Base-by-base conservation (phyloP, 2,888 invertebrate species). In the Cabera pusaria region DNA sequence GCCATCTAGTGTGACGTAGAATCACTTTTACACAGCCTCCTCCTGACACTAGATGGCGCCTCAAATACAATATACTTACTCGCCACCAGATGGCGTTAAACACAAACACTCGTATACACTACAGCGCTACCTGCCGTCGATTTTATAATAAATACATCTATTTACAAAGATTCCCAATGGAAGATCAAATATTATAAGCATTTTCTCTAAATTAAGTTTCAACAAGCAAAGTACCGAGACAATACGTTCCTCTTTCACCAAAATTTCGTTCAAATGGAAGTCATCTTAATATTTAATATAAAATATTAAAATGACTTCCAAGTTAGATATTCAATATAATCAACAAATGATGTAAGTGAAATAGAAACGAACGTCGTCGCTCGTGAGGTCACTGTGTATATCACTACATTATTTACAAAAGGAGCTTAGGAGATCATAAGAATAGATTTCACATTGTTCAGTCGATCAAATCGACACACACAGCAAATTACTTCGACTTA, bases 31-130 rank as follows among this genome's bases (percentile, higher is more conserved):
- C 11, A 36, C 34, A 40, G 17, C 14, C 23, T 17, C 44, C 32
- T 29, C 11, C 19, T 34, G 26, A 6, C 28, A 36, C 36, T 40
- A 48, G 50, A 53, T 53, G 48, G 39, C 35, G 39, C 49, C 36
- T 36, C 19, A 36, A 29, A 37, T 47, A 49, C 35, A 40, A 33
- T 53, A 45, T 36, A 29, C 38, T 44, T 48, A 49, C 32, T 26
- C 33, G 35, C 41, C 50, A 44, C 44, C 34, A 57, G 59, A 50
- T 55, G 52, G 51, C 57, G 53, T 48, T 46, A 46, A 42, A 48
- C 50, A 49, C 44, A 49, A 55, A 49, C 49, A 50, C 48, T 52
- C 52, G 52, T 52, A 51, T 51, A 51, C 53, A 51, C 53, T 51
- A 52, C 52, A 49, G 48, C 50, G 52, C 52, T 50, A 52, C 35